These are phyloP conservation scores for Corythaeola cristata DNA, from an alignment of 2,113 vertebrate genomes.

Conservation along the genomic window DNA sequence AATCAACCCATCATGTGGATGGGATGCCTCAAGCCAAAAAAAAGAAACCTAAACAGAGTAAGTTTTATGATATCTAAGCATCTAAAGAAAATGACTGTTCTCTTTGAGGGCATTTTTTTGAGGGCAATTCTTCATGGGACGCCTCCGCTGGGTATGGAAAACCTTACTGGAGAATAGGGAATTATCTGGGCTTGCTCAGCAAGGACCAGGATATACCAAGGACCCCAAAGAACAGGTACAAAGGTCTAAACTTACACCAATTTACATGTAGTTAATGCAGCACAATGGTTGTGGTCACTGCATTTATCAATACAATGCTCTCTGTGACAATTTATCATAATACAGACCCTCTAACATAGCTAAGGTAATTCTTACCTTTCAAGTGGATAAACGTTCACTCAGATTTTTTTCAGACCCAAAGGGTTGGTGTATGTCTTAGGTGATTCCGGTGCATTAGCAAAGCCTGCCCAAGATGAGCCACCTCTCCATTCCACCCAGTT, in stretches of 20 bases:
- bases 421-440: not conserved
- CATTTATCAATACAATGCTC: not conserved
- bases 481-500: not conserved
- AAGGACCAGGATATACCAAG: not conserved
- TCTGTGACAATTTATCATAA: not conserved
- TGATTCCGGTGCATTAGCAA: not conserved
- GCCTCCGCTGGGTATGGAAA: not conserved
- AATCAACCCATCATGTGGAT: not conserved
- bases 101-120: not conserved
- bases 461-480: not conserved
- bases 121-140: not conserved
- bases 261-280: not conserved
- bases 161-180: not conserved
- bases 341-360: not conserved
- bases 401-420: not conserved
- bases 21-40: not conserved
- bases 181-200: not conserved
- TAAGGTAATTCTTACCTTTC: not conserved
- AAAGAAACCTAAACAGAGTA: not conserved
- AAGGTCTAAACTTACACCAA: not conserved
- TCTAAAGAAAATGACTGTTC: not conserved
- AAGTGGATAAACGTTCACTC: not conserved
- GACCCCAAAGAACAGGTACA: not conserved
- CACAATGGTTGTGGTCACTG: not conserved
- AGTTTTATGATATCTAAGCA: not conserved